phyloP scores from a whole-genome alignment of 2,797 vertebrate species.

The Notamacropus eugenii region DNA sequence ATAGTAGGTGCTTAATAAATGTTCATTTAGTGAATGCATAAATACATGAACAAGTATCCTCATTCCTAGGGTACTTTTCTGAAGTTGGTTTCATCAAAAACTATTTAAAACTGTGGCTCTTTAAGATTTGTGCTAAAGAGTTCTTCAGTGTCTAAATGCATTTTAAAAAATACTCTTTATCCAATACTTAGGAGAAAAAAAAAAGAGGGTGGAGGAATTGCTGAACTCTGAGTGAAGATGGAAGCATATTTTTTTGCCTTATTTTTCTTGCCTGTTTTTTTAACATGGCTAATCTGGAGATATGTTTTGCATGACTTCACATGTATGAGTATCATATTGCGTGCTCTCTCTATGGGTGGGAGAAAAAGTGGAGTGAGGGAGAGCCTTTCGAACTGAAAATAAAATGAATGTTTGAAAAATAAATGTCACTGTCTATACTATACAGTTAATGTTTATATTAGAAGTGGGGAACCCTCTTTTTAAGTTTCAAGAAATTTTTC shows the following conservation, averaged over 20 bases:
- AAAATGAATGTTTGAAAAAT: background rate
- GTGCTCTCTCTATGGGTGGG: background rate
- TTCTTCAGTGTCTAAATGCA: background rate
- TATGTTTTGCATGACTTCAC: background rate
- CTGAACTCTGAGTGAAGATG: background rate
- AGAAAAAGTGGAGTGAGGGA: background rate
- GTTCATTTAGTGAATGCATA: background rate
- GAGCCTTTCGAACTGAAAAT: background rate
- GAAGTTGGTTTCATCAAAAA: background rate
- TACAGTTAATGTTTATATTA: background rate
- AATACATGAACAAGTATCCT: background rate
- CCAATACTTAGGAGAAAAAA: background rate
- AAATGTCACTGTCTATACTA: background rate
- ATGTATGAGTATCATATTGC: background rate
- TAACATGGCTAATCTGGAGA: background rate
- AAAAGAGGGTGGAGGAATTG: background rate
- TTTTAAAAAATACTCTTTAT: background rate
- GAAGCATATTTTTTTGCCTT: background rate
- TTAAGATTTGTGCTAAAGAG: conserved; percentile 48
- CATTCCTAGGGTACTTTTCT: background rate
- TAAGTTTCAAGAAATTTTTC: background rate
- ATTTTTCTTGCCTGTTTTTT: conserved; percentile 7
- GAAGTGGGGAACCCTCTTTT: background rate
- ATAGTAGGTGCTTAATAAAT: background rate
- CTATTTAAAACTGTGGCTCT: conserved; percentile 64